Evolutionary conservation across 2,888 invertebrate species (phyloP), one percentile per base, ranked within the genome.

Genomic region (Oscheius sp.): DNA sequence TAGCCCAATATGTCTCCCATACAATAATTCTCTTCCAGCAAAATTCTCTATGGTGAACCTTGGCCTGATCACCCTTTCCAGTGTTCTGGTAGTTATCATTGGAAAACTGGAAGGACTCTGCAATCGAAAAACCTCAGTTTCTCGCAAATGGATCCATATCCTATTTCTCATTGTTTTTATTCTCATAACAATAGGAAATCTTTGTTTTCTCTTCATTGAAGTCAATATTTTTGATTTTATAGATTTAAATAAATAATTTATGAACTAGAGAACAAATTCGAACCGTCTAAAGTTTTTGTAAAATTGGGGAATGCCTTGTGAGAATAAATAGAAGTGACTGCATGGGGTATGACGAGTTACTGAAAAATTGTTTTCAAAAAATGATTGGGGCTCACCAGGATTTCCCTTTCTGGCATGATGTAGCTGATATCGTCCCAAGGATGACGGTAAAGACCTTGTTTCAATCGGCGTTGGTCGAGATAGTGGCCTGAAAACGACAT

Each of bases 341-440:
- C 41, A 12, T 3, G 41, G 41, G 41, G 4, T 4, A 12, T 20
- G 41, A 12, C 5, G 41, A 41, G 2, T 3, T 4, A 41, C 14
- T 17, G 20, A 17, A 41, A 41, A 41, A 17, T 17, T 17, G 20
- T 20, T 41, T 20, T 14, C 20, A 41, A 41, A 41, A 36, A 41
- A 41, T 41, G 41, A 14, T 41, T 41, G 41, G 41, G 4, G 36
- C 61, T 17, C 41, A 62, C 66, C 66, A 70, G 69, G 30, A 75
- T 71, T 24, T 59, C 59, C 28, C 75, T 71, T 44, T 93, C 92
- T 4, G 93, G 92, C 86, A 93, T 89, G 72, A 93, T 91, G 86
- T 93, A 93, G 0, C 92, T 92, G 89, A 98, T 99, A 87, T 98
- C 98, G 87, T 98, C 98, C 98, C 98, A 98, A 0, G 98, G 98